Conservation (phyloP, 2,888 invertebrate species). For the Dryadula phaetusa region DNA sequence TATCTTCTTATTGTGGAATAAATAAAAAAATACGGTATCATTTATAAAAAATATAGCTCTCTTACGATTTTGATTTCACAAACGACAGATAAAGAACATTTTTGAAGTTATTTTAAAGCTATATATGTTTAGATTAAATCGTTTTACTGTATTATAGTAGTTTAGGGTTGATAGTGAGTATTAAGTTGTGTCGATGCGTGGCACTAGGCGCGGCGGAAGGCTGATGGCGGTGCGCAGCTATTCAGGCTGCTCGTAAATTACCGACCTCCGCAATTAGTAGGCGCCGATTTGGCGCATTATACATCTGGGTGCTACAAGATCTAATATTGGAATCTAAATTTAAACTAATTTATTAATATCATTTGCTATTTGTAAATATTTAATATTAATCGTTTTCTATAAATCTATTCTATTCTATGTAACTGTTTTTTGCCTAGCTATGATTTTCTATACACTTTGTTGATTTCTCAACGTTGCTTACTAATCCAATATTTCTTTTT, state of each 20-base stretch:
- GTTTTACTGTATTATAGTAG: slow-evolving; percentile 53
- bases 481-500: not conserved
- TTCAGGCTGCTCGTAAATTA: slow-evolving; percentile 74
- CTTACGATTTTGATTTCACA: too few relatives aligned
- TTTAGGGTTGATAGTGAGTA: slow-evolving; percentile 50
- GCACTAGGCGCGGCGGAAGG: slow-evolving; percentile 52
- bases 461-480: not conserved
- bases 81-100: too few relatives aligned
- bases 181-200: slow-evolving; percentile 50
- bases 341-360: slow-evolving; percentile 20
- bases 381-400: not conserved
- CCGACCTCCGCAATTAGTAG: slow-evolving; percentile 76
- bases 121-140: slow-evolving; percentile 42
- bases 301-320: slow-evolving; percentile 42
- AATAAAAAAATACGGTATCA: too few relatives aligned
- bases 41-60: too few relatives aligned
- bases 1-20: too few relatives aligned
- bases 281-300: slow-evolving; percentile 78
- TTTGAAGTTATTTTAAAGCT: too few relatives aligned
- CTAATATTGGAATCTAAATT: slow-evolving; percentile 29
- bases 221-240: slow-evolving; percentile 60
- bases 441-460: not conserved
- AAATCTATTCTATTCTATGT: not conserved
- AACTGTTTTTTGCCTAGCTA: not conserved
- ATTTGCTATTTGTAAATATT: slow-evolving; percentile 3